These are phyloP conservation scores for Phyllostomus discolor DNA, from an alignment of 2,113 vertebrate genomes.

Conservation along the genomic window DNA sequence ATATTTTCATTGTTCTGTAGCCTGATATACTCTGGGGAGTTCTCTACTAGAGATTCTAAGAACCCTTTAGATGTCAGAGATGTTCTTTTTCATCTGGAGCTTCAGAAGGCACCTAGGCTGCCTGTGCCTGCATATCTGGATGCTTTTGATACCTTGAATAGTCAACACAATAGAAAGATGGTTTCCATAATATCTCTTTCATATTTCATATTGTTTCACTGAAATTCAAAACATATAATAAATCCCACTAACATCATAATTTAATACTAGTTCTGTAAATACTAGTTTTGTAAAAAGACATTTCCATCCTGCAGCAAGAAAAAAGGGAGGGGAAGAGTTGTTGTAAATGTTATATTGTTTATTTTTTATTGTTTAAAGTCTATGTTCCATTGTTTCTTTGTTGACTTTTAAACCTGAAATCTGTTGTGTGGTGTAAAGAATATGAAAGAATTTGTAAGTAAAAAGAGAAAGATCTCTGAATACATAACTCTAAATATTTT, in stretches of 20 bases:
- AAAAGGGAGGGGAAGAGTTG: fast-evolving
- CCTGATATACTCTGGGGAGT: too few species aligned
- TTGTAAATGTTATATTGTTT: not conserved
- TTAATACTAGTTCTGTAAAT: not conserved
- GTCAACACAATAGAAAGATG: not conserved
- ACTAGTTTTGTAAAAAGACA: not conserved
- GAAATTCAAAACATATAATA: not conserved
- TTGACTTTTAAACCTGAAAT: conserved; percentile 5
- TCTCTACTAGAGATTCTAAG: too few species aligned
- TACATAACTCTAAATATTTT: conserved; percentile 11
- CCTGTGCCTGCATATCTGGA: not conserved
- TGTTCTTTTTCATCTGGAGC: too few species aligned
- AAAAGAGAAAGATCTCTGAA: not conserved
- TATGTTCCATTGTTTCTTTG: not conserved
- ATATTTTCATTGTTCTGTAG: too few species aligned
- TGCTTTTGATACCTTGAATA: not conserved
- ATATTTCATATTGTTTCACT: not conserved
- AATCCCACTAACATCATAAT: not conserved
- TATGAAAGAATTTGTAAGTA: not conserved
- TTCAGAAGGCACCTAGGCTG: too few species aligned
- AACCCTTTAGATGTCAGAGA: too few species aligned
- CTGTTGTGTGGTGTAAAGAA: not conserved
- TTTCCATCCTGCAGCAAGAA: not conserved
- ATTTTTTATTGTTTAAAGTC: conserved; percentile 21
- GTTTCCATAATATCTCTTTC: not conserved